A percentile compares a stretch with the other conserved stretches of the same genome.
phyloP scores from a whole-genome alignment of 2,888 invertebrate genomes.

The Parnassius mnemosyne region DNA sequence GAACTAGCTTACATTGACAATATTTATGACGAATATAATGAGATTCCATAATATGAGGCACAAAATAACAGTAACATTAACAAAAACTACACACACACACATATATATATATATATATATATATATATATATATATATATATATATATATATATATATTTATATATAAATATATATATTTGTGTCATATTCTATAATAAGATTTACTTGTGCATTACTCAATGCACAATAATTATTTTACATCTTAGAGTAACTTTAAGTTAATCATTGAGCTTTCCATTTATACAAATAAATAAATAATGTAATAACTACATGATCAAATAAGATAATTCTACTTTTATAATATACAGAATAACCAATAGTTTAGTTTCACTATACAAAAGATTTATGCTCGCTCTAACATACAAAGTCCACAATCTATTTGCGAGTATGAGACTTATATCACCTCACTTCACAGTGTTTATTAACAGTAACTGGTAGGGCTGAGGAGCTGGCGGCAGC shows the following conservation, averaged over 20 bases:
- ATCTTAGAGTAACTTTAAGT: slow-evolving; percentile 70
- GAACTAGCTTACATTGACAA: slow-evolving; percentile 27
- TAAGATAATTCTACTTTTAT: slow-evolving; percentile 48
- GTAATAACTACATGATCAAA: slow-evolving; percentile 51
- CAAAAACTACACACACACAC: slow-evolving; percentile 25
- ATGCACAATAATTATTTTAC: slow-evolving; percentile 62
- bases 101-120: too few relatives aligned
- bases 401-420: slow-evolving; percentile 31
- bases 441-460: slow-evolving; percentile 95
- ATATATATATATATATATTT: too few relatives aligned
- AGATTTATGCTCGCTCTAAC: slow-evolving; percentile 44
- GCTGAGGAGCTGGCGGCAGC: slow-evolving; percentile 27
- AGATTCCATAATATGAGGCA: slow-evolving; percentile 72
- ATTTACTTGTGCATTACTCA: slow-evolving; percentile 68
- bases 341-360: slow-evolving; percentile 56
- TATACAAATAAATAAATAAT: slow-evolving; percentile 75
- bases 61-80: slow-evolving; percentile 50
- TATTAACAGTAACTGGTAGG: slow-evolving; percentile 82
- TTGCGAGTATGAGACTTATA: slow-evolving; percentile 67
- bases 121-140: too few relatives aligned
- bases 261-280: slow-evolving; percentile 78
- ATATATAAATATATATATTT: slow-evolving; percentile 24
- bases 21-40: slow-evolving; percentile 53
- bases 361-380: slow-evolving; percentile 42
- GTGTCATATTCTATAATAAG: slow-evolving; percentile 49